These are phyloP conservation scores for Patagioenas fasciata DNA, from an alignment of 2,113 vertebrate genomes.

Conservation along the genomic window DNA sequence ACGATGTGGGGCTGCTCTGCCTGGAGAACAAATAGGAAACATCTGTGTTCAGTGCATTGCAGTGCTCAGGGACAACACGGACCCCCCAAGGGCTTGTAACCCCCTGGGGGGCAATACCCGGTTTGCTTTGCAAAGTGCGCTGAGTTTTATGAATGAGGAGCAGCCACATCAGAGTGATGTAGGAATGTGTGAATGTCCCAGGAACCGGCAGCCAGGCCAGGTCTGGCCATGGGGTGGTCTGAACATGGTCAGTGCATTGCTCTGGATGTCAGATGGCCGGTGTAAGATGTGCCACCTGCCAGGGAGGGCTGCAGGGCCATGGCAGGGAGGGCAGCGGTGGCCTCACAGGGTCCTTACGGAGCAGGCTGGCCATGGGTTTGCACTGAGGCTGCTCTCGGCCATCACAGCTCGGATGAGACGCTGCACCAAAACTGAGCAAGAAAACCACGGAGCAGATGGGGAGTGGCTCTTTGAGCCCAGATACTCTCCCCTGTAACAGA, in stretches of 20 bases:
- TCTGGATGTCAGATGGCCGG: not conserved
- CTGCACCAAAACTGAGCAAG: not conserved
- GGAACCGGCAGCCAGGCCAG: not conserved
- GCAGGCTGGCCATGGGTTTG: accelerated
- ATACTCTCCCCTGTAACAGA: not conserved
- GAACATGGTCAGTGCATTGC: not conserved
- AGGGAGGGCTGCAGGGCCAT: not conserved
- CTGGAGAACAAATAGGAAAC: not conserved
- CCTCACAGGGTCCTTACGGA: not conserved
- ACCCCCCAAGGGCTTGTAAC: not conserved
- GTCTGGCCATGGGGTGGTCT: not conserved
- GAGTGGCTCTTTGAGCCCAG: not conserved
- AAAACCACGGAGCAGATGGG: not conserved
- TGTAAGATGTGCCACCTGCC: not conserved
- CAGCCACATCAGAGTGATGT: not conserved
- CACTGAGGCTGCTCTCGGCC: not conserved
- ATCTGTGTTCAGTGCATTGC: too few relatives aligned
- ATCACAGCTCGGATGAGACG: not conserved
- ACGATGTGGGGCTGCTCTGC: not conserved
- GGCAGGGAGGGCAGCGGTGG: not conserved
- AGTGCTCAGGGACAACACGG: accelerated
- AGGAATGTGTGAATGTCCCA: too few relatives aligned
- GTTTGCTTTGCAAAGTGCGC: not conserved
- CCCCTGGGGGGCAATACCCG: accelerated
- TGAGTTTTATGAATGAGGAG: not conserved